Evolutionary conservation across 2,888 invertebrate genomes (phyloP), one percentile per base, ranked within the genome.

Genomic region (Urechis unicinctus): DNA sequence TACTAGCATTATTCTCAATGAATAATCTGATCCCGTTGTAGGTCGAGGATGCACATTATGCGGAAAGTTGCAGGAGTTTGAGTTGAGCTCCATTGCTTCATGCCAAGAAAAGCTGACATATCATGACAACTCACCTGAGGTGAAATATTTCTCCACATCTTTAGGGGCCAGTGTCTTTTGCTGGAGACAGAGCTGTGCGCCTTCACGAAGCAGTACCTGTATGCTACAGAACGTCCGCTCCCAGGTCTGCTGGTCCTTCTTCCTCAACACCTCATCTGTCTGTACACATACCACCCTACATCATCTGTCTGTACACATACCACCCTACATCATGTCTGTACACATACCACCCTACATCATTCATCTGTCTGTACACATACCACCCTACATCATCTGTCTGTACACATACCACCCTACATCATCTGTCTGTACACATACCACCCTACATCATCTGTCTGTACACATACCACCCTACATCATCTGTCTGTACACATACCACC

Each of bases 101-200:
- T 5, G 24, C 26, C 26, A 3, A 5, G 21, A 31, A 50, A 22
- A 30, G 47, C 47, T 26, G 26, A 6, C 4, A 22, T 26, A 9
- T n/a, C 24, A 5, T 4, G 13, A 47, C 1, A 44, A 26, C 45
- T 22, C 21, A 70, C 70, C 70, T 55, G 70, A 70, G n/a, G 62
- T 63, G 49, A 67, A 68, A 50, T 68, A 70, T 53, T 66, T 65
- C 36, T 69, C 67, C 45, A 61, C 62, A 17, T 65, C 63, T 43
- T 60, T 57, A 5, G 57, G 59, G 4, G 61, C 56, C 25, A 69
- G 59, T 13, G 52, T 31, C n/a, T 62, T 63, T 25, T 60, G 56
- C 30, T 68, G 62, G 48, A 62, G 60, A 29, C 68, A 67, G 0
- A 61, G 45, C 13, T 61, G 55, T 3, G 66, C 65, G 1, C 66